Percentiles rank a stretch among this genome's conserved stretches.
Conservation (phyloP, 2,113 vertebrate species). For the Pomatorhinus ruficollis region DNA sequence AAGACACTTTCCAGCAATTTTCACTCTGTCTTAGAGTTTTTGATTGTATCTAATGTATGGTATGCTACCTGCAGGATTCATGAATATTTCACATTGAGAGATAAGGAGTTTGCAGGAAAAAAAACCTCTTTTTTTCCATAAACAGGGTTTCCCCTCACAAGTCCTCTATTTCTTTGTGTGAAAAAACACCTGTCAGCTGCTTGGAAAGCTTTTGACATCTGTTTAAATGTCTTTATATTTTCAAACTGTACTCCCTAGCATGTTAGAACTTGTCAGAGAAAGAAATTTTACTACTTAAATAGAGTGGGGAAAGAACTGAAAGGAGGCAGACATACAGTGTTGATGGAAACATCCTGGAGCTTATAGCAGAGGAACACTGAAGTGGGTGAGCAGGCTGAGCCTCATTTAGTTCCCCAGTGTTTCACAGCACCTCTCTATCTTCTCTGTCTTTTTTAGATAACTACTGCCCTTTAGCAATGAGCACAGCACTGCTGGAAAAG, state of each 20-base stretch:
- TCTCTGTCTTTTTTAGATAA: slow-evolving; percentile 5
- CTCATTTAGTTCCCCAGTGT: not conserved
- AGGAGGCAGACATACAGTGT: not conserved
- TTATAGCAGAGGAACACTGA: not conserved
- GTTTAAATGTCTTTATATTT: slow-evolving; percentile 49
- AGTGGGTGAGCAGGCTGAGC: not conserved
- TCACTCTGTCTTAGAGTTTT: slow-evolving; percentile 11
- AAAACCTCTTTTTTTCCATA: not conserved
- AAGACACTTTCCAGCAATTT: slow-evolving; percentile 33
- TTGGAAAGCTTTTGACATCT: slow-evolving; percentile 45
- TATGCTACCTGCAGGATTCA: not conserved
- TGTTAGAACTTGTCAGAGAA: slow-evolving; percentile 54
- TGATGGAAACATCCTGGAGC: not conserved
- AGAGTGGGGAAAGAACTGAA: not conserved
- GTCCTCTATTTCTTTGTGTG: not conserved
- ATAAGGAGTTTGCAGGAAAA: not conserved
- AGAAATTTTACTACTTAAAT: slow-evolving; percentile 15
- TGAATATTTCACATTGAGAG: slow-evolving; percentile 38
- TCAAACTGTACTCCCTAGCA: not conserved
- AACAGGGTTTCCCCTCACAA: not conserved
- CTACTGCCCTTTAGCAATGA: not conserved
- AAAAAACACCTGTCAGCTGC: not conserved
- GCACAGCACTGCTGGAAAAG: not conserved
- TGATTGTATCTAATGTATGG: not conserved
- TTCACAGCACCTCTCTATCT: not conserved